Base-by-base conservation (phyloP, 2,113 vertebrate species). In the Esox niger region DNA sequence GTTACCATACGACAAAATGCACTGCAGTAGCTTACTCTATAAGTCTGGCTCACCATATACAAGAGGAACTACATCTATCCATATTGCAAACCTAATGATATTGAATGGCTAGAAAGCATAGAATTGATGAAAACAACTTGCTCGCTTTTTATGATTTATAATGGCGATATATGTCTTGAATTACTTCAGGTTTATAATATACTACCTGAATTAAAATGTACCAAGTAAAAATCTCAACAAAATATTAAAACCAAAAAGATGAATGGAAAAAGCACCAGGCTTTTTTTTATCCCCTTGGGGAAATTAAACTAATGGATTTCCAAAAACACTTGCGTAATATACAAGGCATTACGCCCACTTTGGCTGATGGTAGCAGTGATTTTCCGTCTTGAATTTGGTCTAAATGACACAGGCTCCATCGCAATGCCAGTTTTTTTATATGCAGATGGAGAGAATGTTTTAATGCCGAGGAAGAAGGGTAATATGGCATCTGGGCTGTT, bases 1-100 rank as follows among this genome's bases (percentile, higher is more conserved):
- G 78, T 86, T 86, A 70, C 67, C 62, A 66, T 71, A 76, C 62
- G 65, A 52, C 17, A 64, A 75, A 80, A 81, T 3, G 75, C 70
- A 76, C 49, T 31, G 35, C 77, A 75, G 74, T 64, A 76, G 76
- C 74, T 72, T 63, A 72, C 58, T 59, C 61, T 70, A 75, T 54
- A 59, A 71, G 47, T 79, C 76, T 38, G 32, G 57, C 62, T 74
- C 59, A 73, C 38, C 33, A 23, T 73, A 68, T 56, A 68, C 46
- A 73, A 31, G 32, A 85, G 71, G 33, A 79, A 68, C 71, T 80
- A 76, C 66, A 71, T 49, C 80, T 69, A 76, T 64, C 55, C 76
- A 71, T 46, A 74, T 43, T 30, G 69, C 66, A 69, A 77, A 68
- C 46, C 54, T n/a, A n/a, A n/a, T n/a, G n/a, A 60, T 32, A 57